Percentiles rank a stretch among this genome's conserved stretches.
Conservation (phyloP, 2,113 vertebrate species). For the Myanophis thanlyinensis region DNA sequence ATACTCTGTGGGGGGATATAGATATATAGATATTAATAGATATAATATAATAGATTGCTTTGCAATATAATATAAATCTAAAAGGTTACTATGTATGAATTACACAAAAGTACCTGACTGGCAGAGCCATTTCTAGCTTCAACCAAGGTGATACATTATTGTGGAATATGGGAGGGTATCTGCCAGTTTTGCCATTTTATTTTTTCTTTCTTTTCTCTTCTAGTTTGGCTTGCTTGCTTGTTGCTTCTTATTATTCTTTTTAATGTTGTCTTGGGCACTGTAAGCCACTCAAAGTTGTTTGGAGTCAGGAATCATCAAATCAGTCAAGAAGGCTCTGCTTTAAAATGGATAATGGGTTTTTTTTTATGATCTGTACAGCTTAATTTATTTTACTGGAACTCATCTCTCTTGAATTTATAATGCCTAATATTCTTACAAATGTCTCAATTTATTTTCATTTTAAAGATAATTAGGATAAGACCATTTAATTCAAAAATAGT, state of each 20-base stretch:
- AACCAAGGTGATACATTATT: background rate
- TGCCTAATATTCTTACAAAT: background rate
- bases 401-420: background rate
- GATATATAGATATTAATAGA: no score
- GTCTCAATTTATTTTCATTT: background rate
- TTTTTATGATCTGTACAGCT: background rate
- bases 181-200: background rate
- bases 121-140: background rate
- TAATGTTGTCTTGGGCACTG: background rate
- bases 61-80: background rate
- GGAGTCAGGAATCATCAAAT: background rate
- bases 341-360: background rate
- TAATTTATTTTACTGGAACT: background rate
- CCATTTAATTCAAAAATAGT: background rate
- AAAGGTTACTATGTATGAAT: background rate
- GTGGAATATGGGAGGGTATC: background rate
- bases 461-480: slow-evolving; percentile 21
- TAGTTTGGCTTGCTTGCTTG: background rate
- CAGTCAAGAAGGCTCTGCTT: background rate
- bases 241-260: background rate
- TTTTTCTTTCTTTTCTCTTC: background rate
- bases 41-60: background rate
- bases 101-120: background rate
- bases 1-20: no score
- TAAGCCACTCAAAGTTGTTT: background rate